A percentile compares a stretch with the other conserved stretches of the same genome.
These are phyloP conservation scores for Pycnonotus jocosus DNA, from an alignment of 2,113 vertebrate species.

Conservation along the genomic window DNA sequence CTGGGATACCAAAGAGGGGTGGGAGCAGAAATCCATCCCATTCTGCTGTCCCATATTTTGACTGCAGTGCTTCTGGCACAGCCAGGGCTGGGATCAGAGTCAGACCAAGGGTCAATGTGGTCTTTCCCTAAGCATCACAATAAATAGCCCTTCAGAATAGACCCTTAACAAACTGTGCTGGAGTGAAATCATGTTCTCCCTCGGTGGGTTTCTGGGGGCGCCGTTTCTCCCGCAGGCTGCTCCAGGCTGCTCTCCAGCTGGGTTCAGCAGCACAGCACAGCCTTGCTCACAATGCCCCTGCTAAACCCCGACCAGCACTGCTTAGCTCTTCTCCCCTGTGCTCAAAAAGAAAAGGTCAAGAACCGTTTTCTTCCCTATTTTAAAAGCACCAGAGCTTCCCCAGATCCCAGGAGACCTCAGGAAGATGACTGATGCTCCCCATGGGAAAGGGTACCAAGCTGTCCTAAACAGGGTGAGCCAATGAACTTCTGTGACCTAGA, in stretches of 20 bases:
- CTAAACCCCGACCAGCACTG: background rate
- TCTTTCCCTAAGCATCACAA: background rate
- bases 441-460: background rate
- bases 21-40: background rate
- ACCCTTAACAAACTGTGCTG: background rate
- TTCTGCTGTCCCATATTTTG: background rate
- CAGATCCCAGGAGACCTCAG: background rate
- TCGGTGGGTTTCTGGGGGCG: rapidly evolving
- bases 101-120: background rate
- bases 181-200: background rate
- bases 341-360: background rate
- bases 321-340: background rate
- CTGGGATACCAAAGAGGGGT: background rate
- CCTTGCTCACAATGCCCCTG: background rate
- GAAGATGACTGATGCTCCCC: background rate
- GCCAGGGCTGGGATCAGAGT: background rate
- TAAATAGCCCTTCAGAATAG: background rate
- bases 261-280: background rate
- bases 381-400: background rate
- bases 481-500: background rate
- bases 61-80: background rate
- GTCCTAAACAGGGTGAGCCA: background rate
- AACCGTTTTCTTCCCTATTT: background rate
- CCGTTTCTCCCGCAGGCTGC: rapidly evolving
- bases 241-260: background rate